These are phyloP conservation scores for Heliothis subflexa DNA, from an alignment of 1,140 invertebrate genomes.

Conservation along the genomic window DNA sequence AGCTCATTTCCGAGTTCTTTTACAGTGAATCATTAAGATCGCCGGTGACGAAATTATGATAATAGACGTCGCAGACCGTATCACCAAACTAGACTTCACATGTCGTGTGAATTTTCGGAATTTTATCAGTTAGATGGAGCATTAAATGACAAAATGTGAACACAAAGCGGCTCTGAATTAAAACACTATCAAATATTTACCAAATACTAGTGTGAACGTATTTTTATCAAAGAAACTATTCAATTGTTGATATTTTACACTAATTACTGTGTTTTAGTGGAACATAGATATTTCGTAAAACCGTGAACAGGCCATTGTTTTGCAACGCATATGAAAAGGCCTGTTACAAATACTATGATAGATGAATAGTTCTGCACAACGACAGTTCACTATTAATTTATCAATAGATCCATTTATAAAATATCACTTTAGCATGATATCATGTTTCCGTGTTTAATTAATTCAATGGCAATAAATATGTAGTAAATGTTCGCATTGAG, in stretches of 20 bases:
- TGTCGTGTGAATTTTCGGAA: not conserved
- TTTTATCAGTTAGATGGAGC: not conserved
- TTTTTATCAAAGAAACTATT: slow-evolving; percentile 46
- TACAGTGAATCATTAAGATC: slow-evolving; percentile 40
- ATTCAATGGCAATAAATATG: slow-evolving; percentile 51
- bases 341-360: slow-evolving; percentile 66
- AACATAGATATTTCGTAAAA: slow-evolving; percentile 71
- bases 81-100: slow-evolving; percentile 11
- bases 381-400: slow-evolving; percentile 71
- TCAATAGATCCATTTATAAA: slow-evolving; percentile 61
- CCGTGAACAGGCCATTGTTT: slow-evolving; percentile 75
- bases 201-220: slow-evolving; percentile 16
- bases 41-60: slow-evolving; percentile 35
- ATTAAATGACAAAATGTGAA: not conserved
- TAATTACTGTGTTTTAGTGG: slow-evolving; percentile 59
- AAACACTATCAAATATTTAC: slow-evolving; percentile 19
- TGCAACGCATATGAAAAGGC: slow-evolving; percentile 66
- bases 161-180: slow-evolving; percentile 12
- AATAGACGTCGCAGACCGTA: slow-evolving; percentile 29
- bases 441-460: slow-evolving; percentile 55
- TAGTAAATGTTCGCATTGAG: slow-evolving; percentile 45
- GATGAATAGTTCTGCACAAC: slow-evolving; percentile 69
- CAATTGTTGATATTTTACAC: slow-evolving; percentile 65
- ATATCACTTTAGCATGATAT: slow-evolving; percentile 52
- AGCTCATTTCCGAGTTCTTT: slow-evolving; percentile 24